Evolutionary conservation across 2,797 vertebrate species (phyloP).

Genomic region (Mus spretus): DNA sequence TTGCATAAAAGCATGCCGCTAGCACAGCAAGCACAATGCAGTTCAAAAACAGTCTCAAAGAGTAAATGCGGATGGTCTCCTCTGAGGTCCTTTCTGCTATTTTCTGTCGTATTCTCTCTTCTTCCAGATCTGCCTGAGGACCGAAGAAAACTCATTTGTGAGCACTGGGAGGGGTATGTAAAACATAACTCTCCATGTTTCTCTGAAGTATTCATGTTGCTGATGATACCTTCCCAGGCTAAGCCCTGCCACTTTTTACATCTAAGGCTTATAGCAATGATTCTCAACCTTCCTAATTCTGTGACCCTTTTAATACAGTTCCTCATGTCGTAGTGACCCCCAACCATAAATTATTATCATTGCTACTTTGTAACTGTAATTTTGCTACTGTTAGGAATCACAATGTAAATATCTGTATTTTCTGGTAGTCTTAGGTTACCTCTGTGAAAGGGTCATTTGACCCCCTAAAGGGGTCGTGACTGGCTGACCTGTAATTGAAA

Average conservation of each 20-base stretch:
- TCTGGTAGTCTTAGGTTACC: not conserved
- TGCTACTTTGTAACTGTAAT: not conserved
- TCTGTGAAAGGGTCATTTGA: not conserved
- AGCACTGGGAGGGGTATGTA: not conserved
- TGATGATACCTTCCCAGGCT: not conserved
- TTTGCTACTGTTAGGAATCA: not conserved
- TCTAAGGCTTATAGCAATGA: not conserved
- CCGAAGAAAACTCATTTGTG: constrained; percentile 67
- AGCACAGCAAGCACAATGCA: constrained; percentile 93
- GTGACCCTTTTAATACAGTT: not conserved
- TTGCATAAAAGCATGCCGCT: constrained; percentile 94
- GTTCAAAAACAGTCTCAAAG: constrained; percentile 93
- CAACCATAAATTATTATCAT: not conserved
- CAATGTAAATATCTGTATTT: not conserved
- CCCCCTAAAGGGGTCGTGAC: not conserved
- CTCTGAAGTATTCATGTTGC: not conserved
- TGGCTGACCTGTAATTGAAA: not conserved
- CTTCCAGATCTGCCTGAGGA: constrained; percentile 95
- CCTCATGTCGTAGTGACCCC: not conserved
- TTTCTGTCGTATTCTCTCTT: constrained; percentile 95
- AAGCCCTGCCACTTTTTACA: not conserved
- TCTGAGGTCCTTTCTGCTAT: constrained; percentile 92
- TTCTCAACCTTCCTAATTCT: not conserved
- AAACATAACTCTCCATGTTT: not conserved
- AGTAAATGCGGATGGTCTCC: constrained; percentile 93